Evolutionary conservation across 2,113 vertebrate genomes (phyloP), one percentile per base, ranked within the genome.

Genomic region (Nanorana parkeri): DNA sequence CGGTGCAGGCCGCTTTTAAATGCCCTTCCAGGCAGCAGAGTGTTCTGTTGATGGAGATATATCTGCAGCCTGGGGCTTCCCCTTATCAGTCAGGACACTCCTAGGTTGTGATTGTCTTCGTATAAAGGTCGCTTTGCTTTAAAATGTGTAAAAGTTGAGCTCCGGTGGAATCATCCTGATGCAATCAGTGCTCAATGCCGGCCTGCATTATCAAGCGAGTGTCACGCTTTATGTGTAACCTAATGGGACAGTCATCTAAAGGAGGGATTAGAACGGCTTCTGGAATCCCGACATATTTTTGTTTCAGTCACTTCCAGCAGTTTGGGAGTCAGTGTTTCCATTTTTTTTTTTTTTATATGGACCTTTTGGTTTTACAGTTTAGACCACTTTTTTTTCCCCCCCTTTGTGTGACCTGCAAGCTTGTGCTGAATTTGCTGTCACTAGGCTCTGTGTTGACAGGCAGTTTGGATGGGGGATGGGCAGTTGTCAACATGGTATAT

Each of bases 361-460:
- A 47, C 41, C 41, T 47, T 47, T 13, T 47, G 41, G 13, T 47
- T 47, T 47, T 47, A 36, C 6, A 36, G 32, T 36, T 36, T 36
- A 6, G 3, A 6, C 3, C 3, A 36, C 32, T 36, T 36, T 36
- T 36, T n/a, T n/a, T n/a, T n/a, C n/a, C n/a, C n/a, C n/a, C 32
- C 41, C 41, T 47, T 10, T 41, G 36, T 64, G 67, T 68, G 32
- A 69, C 68, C 41, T 3, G 4, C 7, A 52, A 56, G 47, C 77
- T 19, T 36, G 3, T 16, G 63, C 32, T 56, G 68, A 28, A 58
- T 75, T 60, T 32, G 55, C 41, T 56, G 60, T 66, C 69, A 19
- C 26, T 51, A 47, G 56, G 78, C 65, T 56, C 15, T 64, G 13
- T 73, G 68, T 81, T 64, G 55, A 71, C 78, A 68, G 13, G 36